Percentiles rank a stretch among this genome's conserved stretches.
phyloP scores from a whole-genome alignment of 2,113 vertebrate genomes.

The Saccopteryx leptura region DNA sequence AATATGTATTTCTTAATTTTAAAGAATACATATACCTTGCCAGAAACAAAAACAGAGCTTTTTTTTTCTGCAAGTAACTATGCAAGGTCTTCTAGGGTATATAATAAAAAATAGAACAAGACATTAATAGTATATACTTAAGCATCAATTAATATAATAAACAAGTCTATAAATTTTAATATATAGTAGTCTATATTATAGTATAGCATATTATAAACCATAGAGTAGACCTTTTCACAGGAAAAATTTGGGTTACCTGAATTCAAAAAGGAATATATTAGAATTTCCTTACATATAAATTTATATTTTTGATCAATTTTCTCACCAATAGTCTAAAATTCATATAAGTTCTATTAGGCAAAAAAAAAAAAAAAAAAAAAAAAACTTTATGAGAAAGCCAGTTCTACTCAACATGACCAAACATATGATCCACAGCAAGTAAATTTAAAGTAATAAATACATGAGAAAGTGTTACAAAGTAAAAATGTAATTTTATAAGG shows the following conservation, averaged over 20 bases:
- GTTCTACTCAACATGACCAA: not conserved
- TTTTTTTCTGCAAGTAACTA: not conserved
- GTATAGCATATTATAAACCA: not conserved
- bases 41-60: not conserved
- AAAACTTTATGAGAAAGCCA: not conserved
- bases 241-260: not conserved
- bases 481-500: not conserved
- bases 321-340: not conserved
- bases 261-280: not conserved
- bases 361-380: not conserved
- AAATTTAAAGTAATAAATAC: not conserved
- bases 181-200: not conserved
- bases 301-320: not conserved
- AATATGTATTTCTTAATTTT: not conserved
- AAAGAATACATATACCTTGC: not conserved
- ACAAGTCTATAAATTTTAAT: not conserved
- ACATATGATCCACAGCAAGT: not conserved
- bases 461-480: not conserved
- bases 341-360: not conserved
- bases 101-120: not conserved
- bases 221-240: not conserved
- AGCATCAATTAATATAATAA: not conserved
- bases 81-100: not conserved
- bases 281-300: not conserved
- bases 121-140: not conserved